Percentiles rank a stretch among this genome's conserved stretches.
Evolutionary conservation across 2,888 invertebrate genomes (phyloP).

Genomic region (Ryuthela nishihirai): DNA sequence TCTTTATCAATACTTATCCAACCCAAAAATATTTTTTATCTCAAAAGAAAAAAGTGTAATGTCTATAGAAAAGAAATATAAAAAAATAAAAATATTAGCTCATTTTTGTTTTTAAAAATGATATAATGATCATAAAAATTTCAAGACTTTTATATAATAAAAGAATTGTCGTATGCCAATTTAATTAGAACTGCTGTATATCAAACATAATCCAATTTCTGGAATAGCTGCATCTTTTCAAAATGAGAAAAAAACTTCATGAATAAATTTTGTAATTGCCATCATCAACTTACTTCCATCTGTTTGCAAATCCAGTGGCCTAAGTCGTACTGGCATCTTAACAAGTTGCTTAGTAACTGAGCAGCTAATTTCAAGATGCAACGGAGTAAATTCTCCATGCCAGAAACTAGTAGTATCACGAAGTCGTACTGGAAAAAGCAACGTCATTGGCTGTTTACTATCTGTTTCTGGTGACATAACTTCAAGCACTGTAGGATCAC

Average conservation of each 20-base stretch:
- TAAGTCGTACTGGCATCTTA: conserved; percentile 19
- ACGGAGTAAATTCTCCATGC: conserved; percentile 6
- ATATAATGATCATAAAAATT: no score
- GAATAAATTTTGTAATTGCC: no score
- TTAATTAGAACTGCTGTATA: no score
- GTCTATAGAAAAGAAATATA: neutral
- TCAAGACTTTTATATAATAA: no score
- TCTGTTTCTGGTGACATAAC: conserved; percentile 12
- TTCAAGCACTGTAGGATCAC: conserved; percentile 16
- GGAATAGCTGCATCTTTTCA: no score
- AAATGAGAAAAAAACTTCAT: no score
- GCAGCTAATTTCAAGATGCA: conserved; percentile 26
- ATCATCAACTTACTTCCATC: conserved; percentile 23
- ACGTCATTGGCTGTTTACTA: conserved; percentile 10
- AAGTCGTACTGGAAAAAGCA: conserved; percentile 18
- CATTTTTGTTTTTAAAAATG: neutral
- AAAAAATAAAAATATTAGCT: neutral
- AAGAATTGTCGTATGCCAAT: no score
- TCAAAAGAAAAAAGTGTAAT: conserved; percentile 1
- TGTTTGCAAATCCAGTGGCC: conserved; percentile 9
- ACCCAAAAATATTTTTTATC: no score
- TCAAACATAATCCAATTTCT: no score
- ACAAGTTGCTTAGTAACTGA: conserved; percentile 26
- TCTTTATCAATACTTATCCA: no score
- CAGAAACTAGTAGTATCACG: conserved; percentile 9